Evolutionary conservation across 2,888 invertebrate species (phyloP).

Genomic region (Lottia scabra): DNA sequence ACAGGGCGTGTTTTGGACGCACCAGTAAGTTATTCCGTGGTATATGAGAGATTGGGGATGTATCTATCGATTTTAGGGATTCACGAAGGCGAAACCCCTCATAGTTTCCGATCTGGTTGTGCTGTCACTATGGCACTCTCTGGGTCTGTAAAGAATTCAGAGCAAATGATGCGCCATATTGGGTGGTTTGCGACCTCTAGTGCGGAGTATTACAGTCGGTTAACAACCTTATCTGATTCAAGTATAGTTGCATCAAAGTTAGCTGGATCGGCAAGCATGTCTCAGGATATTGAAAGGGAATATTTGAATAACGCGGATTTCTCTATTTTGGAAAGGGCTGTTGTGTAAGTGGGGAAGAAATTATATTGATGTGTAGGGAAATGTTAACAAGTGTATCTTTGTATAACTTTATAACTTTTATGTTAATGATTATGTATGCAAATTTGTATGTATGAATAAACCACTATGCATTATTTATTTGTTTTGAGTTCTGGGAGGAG

Average conservation of each 20-base stretch:
- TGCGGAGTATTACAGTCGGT: neutral
- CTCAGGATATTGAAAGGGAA: neutral
- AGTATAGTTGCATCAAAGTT: neutral
- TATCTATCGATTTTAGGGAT: neutral
- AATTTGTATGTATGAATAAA: no score
- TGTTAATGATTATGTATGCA: no score
- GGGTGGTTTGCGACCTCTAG: neutral
- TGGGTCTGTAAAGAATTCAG: neutral
- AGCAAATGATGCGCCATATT: neutral
- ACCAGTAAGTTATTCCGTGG: neutral
- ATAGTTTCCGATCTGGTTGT: constrained; percentile 1
- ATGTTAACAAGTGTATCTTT: no score
- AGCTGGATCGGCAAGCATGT: neutral
- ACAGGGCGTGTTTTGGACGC: neutral
- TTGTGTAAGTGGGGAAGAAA: neutral
- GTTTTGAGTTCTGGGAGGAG: no score
- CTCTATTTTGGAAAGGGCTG: neutral
- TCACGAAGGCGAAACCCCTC: neutral
- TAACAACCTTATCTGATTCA: neutral
- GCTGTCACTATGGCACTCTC: neutral
- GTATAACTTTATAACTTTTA: no score
- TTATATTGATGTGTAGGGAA: no score
- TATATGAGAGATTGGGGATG: neutral
- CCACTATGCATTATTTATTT: no score
- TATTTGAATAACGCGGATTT: neutral